Percentiles rank a stretch among this genome's conserved stretches.
Conservation (phyloP, 1,140 invertebrate species). For the Brachionus asplanchnoidis region DNA sequence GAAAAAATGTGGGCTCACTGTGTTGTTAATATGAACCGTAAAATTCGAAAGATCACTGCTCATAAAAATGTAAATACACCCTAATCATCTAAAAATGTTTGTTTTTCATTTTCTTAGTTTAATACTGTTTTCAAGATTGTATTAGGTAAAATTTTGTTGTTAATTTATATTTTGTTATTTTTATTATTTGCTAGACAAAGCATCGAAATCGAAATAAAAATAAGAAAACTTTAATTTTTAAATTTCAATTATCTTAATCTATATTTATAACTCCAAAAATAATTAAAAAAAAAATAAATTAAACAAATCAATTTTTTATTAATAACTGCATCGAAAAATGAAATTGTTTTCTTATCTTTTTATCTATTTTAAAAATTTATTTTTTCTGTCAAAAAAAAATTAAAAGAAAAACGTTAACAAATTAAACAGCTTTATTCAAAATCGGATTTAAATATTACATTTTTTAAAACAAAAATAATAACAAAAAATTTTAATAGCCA, state of each 20-base stretch:
- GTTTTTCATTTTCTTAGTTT: neutral
- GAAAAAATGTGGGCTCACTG: neutral
- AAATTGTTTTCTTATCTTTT: neutral
- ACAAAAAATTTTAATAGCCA: too few relatives aligned
- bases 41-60: neutral
- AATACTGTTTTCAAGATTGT: neutral
- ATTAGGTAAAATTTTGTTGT: neutral
- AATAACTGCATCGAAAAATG: neutral
- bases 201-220: neutral
- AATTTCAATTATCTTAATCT: neutral
- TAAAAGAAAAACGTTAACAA: too few relatives aligned
- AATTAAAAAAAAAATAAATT: neutral
- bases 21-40: constrained; percentile 24
- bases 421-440: too few relatives aligned
- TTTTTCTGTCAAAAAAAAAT: too few relatives aligned
- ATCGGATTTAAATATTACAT: too few relatives aligned
- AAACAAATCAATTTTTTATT: neutral
- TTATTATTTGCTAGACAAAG: neutral
- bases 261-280: neutral
- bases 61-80: neutral
- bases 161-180: neutral
- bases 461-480: too few relatives aligned
- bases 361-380: neutral
- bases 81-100: neutral
- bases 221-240: neutral